A percentile compares a stretch with the other conserved stretches of the same genome.
phyloP scores from a whole-genome alignment of 2,797 vertebrate species.

The Aldrovandia affinis region DNA sequence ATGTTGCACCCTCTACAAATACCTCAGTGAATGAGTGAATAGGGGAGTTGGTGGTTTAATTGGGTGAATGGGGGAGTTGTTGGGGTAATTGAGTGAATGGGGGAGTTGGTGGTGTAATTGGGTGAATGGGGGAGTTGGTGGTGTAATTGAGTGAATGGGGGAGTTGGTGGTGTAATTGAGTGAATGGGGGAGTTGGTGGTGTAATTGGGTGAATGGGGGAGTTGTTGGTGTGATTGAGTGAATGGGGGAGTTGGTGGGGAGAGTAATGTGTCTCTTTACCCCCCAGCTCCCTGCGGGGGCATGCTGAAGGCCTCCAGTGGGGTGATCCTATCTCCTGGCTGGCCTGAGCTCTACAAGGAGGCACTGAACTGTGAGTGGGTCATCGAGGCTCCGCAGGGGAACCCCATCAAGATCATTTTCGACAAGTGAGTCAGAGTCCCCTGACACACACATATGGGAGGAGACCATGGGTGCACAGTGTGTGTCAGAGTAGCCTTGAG shows the following conservation, averaged over 20 bases:
- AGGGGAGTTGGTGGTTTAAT: background rate
- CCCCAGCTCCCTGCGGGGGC: constrained; percentile 90
- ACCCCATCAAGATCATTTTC: constrained; percentile 98
- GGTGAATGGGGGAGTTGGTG: background rate
- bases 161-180: background rate
- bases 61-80: background rate
- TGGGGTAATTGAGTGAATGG: background rate
- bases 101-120: background rate
- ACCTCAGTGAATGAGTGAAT: background rate
- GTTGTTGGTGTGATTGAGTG: too few species aligned
- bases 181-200: too few species aligned
- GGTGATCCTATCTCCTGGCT: constrained; percentile 97
- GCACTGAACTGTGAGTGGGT: constrained; percentile 97
- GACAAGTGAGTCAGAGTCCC: constrained; percentile 82
- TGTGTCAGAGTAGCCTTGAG: background rate
- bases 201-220: too few species aligned
- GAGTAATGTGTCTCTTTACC: too few species aligned
- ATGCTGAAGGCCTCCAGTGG: constrained; percentile 91
- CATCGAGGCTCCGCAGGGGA: constrained; percentile 94
- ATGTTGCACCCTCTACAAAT: too few species aligned
- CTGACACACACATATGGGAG: background rate
- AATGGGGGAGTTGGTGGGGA: background rate
- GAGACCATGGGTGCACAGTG: too few species aligned
- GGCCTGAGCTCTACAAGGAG: constrained; percentile 99
- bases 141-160: too few species aligned